Percentiles rank a stretch among this genome's conserved stretches.
Evolutionary conservation across 2,113 vertebrate species (phyloP).

Genomic region (Laticauda colubrina): DNA sequence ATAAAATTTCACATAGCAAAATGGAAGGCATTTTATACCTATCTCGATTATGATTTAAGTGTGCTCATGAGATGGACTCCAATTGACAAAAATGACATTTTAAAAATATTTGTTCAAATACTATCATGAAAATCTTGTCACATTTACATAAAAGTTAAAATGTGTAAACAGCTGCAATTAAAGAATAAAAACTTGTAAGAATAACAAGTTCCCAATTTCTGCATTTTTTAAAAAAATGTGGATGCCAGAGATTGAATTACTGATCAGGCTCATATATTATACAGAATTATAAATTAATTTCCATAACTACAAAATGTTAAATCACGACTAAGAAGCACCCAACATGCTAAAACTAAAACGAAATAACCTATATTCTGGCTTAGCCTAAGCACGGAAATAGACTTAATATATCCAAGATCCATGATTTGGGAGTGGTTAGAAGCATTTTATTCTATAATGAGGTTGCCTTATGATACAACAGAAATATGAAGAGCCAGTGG

Average conservation of each 20-base stretch:
- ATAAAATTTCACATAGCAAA: not conserved
- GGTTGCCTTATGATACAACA: not conserved
- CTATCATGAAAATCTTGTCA: not conserved
- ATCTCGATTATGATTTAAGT: not conserved
- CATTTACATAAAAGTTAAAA: not conserved
- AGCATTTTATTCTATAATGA: not conserved
- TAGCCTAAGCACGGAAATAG: not conserved
- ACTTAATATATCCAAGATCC: not conserved
- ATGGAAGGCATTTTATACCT: not conserved
- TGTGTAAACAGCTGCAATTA: not conserved
- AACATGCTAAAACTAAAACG: not conserved
- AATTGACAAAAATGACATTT: not conserved
- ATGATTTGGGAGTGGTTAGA: not conserved
- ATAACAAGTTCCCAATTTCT: not conserved
- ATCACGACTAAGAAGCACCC: not conserved
- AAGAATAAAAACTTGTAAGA: not conserved
- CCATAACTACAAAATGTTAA: not conserved
- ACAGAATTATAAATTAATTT: not conserved
- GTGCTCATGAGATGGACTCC: not conserved
- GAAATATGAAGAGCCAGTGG: not conserved
- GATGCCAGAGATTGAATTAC: not conserved
- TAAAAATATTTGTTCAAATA: not conserved
- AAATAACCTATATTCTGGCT: not conserved
- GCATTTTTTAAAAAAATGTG: not conserved
- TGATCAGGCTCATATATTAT: not conserved